phyloP scores from a whole-genome alignment of 2,888 invertebrate species.

The Escarpia spicata region DNA sequence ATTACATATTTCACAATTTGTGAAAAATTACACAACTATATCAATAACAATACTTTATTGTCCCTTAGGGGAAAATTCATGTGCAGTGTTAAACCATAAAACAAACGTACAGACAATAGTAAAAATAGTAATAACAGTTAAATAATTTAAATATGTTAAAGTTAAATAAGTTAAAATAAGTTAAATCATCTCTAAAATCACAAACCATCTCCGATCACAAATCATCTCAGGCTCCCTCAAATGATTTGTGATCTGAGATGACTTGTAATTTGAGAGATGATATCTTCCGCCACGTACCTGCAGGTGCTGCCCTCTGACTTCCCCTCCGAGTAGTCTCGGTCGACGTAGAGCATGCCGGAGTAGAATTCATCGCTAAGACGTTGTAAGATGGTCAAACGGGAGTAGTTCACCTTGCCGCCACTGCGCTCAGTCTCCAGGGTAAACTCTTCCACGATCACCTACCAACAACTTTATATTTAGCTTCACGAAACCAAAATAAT shows the following conservation, averaged over 20 bases:
- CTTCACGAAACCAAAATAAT: background rate
- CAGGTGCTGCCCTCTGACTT: conserved; percentile 82
- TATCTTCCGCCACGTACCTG: conserved; percentile 68
- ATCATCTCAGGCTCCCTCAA: no score
- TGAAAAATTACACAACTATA: background rate
- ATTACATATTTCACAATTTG: background rate
- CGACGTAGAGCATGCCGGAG: conserved; percentile 88
- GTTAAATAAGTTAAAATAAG: no score
- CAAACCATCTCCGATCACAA: no score
- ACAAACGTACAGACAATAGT: no score
- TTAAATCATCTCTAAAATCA: no score
- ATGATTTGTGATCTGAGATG: no score
- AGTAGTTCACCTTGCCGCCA: conserved; percentile 79
- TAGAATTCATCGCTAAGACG: conserved; percentile 88
- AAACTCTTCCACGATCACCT: conserved; percentile 84
- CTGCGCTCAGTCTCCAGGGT: conserved; percentile 86
- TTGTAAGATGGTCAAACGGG: conserved; percentile 86
- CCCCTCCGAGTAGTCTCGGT: conserved; percentile 82
- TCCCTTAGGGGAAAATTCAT: no score
- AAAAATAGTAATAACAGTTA: no score
- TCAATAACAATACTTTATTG: no score
- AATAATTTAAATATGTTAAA: no score
- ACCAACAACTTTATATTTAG: background rate
- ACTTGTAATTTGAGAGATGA: no score
- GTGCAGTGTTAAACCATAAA: no score